Percentiles rank a stretch among this genome's conserved stretches.
Evolutionary conservation across 2,113 vertebrate species (phyloP).

Genomic region (Heptranchias perlo): DNA sequence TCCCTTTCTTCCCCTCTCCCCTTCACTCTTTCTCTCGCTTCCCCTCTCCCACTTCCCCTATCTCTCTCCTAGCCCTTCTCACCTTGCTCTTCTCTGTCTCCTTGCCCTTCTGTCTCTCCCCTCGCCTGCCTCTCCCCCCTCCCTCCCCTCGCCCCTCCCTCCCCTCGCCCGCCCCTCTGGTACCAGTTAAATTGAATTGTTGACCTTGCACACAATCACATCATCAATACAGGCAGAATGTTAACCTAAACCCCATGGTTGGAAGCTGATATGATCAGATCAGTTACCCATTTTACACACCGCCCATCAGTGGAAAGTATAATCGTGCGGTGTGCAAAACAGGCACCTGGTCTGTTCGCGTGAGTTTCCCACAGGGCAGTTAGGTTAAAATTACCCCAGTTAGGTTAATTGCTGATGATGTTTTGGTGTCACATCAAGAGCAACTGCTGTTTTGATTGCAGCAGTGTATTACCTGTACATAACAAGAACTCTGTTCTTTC

Average conservation of each 20-base stretch:
- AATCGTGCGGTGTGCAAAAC: neutral
- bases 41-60: neutral
- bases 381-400: neutral
- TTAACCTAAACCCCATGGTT: neutral
- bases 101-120: no score
- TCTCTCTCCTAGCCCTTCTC: neutral
- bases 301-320: neutral
- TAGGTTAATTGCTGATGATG: neutral
- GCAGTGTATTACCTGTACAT: neutral
- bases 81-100: neutral
- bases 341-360: neutral
- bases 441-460: neutral
- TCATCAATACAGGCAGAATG: neutral
- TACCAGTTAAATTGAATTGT: neutral
- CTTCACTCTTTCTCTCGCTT: neutral
- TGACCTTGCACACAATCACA: neutral
- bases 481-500: neutral
- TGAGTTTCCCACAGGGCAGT: neutral
- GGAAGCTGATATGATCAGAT: neutral
- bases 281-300: neutral
- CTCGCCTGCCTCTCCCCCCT: no score
- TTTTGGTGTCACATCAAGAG: neutral
- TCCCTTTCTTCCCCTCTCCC: neutral
- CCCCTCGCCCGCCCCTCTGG: neutral
- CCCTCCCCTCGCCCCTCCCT: no score